phyloP scores from a whole-genome alignment of 2,888 invertebrate genomes.

The Acrobasis suavella region DNA sequence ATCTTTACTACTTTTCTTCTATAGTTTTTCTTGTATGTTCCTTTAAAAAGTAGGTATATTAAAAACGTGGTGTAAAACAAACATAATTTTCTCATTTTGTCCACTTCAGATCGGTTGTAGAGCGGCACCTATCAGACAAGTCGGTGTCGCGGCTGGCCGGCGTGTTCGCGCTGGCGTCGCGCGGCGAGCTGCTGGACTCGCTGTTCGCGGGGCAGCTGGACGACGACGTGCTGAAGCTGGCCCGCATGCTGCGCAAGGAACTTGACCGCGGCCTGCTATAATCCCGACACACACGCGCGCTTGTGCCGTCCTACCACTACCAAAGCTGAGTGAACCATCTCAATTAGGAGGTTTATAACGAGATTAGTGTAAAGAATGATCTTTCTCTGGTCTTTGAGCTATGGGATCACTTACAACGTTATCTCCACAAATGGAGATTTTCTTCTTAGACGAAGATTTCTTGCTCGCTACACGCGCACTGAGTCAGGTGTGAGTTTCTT shows the following conservation, averaged over 20 bases:
- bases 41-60: no score
- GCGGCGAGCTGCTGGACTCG: conserved; percentile 70
- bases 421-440: conserved; percentile 76
- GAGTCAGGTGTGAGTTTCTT: not conserved
- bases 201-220: conserved; percentile 71
- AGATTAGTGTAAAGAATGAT: conserved; percentile 23
- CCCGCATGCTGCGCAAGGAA: conserved; percentile 75
- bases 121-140: conserved; percentile 92
- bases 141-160: conserved; percentile 89
- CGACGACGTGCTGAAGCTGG: conserved; percentile 69
- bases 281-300: conserved; percentile 40
- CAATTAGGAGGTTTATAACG: conserved; percentile 41
- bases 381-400: conserved; percentile 37
- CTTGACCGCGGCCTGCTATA: conserved; percentile 74
- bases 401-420: conserved; percentile 62
- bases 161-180: conserved; percentile 83
- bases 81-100: no score
- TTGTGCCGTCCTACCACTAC: conserved; percentile 65
- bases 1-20: no score
- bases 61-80: no score
- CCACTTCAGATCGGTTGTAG: conserved; percentile 85
- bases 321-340: conserved; percentile 53
- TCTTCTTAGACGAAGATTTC: conserved; percentile 35
- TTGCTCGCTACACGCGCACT: not conserved
- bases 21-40: no score